A percentile compares a stretch with the other conserved stretches of the same genome.
These are phyloP conservation scores for Stenurella melanura DNA, from an alignment of 2,888 invertebrate genomes.

Conservation along the genomic window DNA sequence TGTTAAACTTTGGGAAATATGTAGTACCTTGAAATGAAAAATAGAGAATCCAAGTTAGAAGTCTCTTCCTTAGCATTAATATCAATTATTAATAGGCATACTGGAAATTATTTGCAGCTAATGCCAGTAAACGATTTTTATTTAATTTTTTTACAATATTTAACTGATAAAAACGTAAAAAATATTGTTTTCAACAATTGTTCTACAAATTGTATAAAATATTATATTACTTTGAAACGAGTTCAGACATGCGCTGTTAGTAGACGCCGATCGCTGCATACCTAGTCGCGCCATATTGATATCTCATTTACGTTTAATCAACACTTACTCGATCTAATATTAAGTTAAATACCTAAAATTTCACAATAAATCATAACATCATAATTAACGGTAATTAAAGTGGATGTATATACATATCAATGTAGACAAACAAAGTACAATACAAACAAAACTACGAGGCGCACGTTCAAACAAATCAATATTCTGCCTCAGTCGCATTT, in stretches of 20 bases:
- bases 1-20: too few relatives aligned
- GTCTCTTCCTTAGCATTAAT: too few relatives aligned
- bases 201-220: too few relatives aligned
- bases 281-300: neutral
- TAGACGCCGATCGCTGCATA: neutral
- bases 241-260: constrained; percentile 17
- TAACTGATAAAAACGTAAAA: too few relatives aligned
- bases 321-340: neutral
- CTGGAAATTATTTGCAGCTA: too few relatives aligned
- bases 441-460: constrained; percentile 30
- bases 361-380: neutral
- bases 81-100: too few relatives aligned
- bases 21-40: too few relatives aligned
- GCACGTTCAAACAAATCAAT: constrained; percentile 17
- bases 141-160: too few relatives aligned
- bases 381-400: neutral
- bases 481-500: neutral
- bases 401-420: neutral
- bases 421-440: neutral
- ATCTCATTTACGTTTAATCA: neutral
- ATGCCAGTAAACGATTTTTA: too few relatives aligned
- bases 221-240: neutral
- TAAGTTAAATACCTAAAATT: neutral
- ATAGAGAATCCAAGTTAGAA: too few relatives aligned
- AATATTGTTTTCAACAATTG: too few relatives aligned